Base-by-base conservation (phyloP, 2,888 invertebrate genomes). In the Pandemis corylana region DNA sequence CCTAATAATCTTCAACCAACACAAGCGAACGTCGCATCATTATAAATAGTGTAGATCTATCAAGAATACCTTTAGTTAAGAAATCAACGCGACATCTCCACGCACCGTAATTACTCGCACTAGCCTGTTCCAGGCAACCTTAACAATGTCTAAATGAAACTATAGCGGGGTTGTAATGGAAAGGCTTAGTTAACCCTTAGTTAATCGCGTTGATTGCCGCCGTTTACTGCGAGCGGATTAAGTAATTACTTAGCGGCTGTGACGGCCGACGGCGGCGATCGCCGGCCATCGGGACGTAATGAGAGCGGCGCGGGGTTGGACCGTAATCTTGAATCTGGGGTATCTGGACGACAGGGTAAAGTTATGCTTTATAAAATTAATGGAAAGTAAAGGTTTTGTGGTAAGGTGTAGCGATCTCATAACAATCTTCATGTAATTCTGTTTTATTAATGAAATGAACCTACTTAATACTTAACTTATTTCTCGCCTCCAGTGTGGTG, bases 121-220 rank as follows among this genome's bases (percentile, higher is more conserved):
- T 72, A 61, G 56, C 68, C 13, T 20, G 49, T 65, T 49, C 67
- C 53, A 53, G 56, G 71, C 73, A 69, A 73, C 76, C 77, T 75
- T 73, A 75, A 76, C 75, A 76, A 75, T 76, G 62, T 74, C 76
- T 75, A 75, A 79, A 78, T 77, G 77, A 80, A 80, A 79, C 79
- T 79, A 80, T 79, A 78, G 77, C 75, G 76, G 72, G 82, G 81
- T 82, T 83, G 86, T 85, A 87, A 88, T 84, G 85, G 84, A 75
- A 83, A 82, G 85, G 86, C 87, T 87, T 85, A 86, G 84, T 86
- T 87, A 88, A 88, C 89, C 89, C 89, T 86, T 84, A 85, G 89
- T 88, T 92, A 92, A 92, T 92, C 89, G 90, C 87, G 88, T 86
- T 90, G 92, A 91, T 92, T 92, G 91, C 85, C 80, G 81, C 80